phyloP scores from a whole-genome alignment of 2,797 vertebrate species.

The Xiphorhynchus erythropygius region DNA sequence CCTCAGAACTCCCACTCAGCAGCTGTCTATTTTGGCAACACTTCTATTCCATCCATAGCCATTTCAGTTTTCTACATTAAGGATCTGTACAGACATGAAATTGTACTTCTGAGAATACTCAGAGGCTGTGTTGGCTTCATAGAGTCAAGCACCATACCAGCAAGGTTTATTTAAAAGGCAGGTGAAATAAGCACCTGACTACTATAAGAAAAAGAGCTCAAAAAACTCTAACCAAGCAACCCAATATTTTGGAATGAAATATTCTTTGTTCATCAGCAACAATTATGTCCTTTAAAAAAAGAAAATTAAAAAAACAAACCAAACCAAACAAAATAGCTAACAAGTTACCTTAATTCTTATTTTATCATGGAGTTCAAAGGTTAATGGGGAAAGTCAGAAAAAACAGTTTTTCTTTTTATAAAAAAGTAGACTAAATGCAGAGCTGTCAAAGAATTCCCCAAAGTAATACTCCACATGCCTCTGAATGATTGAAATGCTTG shows the following conservation, averaged over 20 bases:
- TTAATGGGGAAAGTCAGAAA: background rate
- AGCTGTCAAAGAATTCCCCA: background rate
- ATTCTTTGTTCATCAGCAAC: background rate
- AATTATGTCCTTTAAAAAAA: background rate
- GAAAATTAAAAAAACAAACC: too few species aligned
- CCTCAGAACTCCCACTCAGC: constrained; percentile 59
- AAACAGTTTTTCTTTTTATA: background rate
- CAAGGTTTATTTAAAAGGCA: constrained; percentile 36
- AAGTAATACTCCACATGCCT: background rate
- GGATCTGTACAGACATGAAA: background rate
- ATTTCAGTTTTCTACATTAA: constrained; percentile 56
- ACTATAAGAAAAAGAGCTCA: background rate
- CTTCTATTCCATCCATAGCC: background rate
- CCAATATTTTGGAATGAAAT: background rate
- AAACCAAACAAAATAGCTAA: too few species aligned
- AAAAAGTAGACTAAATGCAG: background rate
- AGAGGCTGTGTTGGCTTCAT: background rate
- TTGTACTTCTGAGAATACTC: constrained; percentile 19
- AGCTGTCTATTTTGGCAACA: constrained; percentile 59
- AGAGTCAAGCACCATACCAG: constrained; percentile 2
- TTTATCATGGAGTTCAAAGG: background rate
- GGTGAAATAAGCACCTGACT: constrained; percentile 56
- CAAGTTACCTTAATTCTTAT: background rate
- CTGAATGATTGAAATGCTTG: background rate
- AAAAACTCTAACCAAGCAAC: background rate